Base-by-base conservation (phyloP, 1,140 invertebrate genomes). In the Lepidostoma basale region DNA sequence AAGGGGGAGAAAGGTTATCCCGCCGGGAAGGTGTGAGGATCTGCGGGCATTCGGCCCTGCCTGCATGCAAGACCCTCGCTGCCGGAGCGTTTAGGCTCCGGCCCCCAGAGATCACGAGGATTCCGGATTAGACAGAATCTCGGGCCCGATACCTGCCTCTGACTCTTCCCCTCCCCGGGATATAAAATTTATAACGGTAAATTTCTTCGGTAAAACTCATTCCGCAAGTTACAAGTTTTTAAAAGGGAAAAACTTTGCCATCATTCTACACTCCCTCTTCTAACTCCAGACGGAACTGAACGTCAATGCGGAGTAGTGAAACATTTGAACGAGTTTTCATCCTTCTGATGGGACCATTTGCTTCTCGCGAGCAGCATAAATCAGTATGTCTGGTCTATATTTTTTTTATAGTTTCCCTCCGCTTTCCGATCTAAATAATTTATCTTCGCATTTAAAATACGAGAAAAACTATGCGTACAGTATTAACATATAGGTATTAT, bases 101-200 rank as follows among this genome's bases (percentile, higher is more conserved):
- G 52, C 52, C 52, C 52, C 52, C 20, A 36, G 52, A 56, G 52
- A n/a, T n/a, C n/a, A n/a, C n/a, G n/a, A 56, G 28, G 26, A 2
- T 8, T 30, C 30, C 30, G 30, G 52, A 56, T 56, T 36, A 56
- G 44, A 22, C 44, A 3, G 12, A 59, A 23, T 28, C 28, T 39
- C 22, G n/a, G 39, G 39, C 28, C 26, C 22, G n/a, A 40, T 26
- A 10, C 16, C 52, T n/a, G 9, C 52, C 30, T 39, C 33, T 22
- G 30, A 1, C 33, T 40, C 62, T 18, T 20, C 67, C 45, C 36
- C 28, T 56, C 67, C 59, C 59, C 56, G 28, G 58, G 63, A 70
- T 70, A 62, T 70, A 70, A 70, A 70, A 67, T 70, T 70, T 70
- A 70, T 67, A 70, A 67, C 69, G 59, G 56, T 25, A 67, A 70